Conservation (phyloP, 2,888 invertebrate genomes). For the Leucania comma region DNA sequence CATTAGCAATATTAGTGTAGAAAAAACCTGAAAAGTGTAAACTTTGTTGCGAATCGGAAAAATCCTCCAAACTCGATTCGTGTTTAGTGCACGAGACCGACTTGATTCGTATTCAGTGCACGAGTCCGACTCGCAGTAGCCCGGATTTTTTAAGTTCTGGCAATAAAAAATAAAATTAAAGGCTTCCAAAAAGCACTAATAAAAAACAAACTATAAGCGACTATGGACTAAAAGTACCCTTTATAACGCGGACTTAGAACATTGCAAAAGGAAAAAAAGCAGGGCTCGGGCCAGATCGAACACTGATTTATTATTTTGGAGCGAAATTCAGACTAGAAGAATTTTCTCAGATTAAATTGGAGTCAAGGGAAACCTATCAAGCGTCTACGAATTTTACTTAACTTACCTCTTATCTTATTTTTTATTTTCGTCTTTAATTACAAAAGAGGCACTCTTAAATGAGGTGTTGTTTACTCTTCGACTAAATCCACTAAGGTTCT, state of each 20-base stretch:
- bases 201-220: too few relatives aligned
- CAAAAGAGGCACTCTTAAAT: slow-evolving; percentile 45
- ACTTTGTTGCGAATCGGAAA: too few relatives aligned
- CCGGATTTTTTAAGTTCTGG: too few relatives aligned
- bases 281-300: background rate
- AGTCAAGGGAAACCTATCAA: background rate
- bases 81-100: too few relatives aligned
- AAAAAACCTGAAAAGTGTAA: too few relatives aligned
- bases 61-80: too few relatives aligned
- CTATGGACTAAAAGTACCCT: too few relatives aligned
- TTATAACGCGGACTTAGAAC: background rate
- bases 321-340: background rate
- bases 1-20: too few relatives aligned
- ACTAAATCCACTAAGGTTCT: slow-evolving; percentile 36
- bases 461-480: slow-evolving; percentile 57
- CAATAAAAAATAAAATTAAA: too few relatives aligned
- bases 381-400: slow-evolving; percentile 20
- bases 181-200: too few relatives aligned
- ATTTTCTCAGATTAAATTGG: background rate
- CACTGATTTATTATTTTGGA: background rate
- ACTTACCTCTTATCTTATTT: slow-evolving; percentile 38
- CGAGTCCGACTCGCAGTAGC: too few relatives aligned
- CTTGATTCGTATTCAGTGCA: too few relatives aligned
- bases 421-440: slow-evolving; percentile 40
- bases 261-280: background rate